Evolutionary conservation across 2,797 vertebrate genomes (phyloP).

Genomic region (Salarias fasciatus): DNA sequence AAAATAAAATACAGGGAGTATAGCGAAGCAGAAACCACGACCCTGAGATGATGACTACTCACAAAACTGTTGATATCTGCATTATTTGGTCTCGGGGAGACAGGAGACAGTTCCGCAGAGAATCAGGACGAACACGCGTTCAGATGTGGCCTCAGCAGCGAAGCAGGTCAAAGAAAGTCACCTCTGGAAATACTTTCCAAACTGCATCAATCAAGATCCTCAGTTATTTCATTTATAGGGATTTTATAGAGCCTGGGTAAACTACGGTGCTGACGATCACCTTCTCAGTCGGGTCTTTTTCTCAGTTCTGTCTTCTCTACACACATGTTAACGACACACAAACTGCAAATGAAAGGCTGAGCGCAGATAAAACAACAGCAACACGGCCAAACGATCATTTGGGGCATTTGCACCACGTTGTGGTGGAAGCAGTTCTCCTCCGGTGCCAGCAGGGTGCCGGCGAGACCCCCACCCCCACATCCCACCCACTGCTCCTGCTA

Average conservation of each 20-base stretch:
- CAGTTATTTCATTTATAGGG: constrained; percentile 75
- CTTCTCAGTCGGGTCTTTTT: constrained; percentile 67
- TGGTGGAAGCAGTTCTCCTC: constrained; percentile 70
- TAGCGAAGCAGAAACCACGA: constrained; percentile 63
- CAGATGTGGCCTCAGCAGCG: constrained; percentile 37
- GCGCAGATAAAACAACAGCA: constrained; percentile 64
- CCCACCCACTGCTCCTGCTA: constrained; percentile 77
- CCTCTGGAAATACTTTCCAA: constrained; percentile 78
- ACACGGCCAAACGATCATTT: constrained; percentile 67
- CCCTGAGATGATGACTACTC: constrained; percentile 46
- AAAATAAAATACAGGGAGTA: constrained; percentile 77
- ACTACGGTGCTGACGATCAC: constrained; percentile 74
- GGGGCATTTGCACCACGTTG: constrained; percentile 73
- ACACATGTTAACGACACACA: constrained; percentile 68
- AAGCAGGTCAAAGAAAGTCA: constrained; percentile 48
- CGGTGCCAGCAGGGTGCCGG: constrained; percentile 70
- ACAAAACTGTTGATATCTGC: constrained; percentile 70
- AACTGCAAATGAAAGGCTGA: constrained; percentile 70
- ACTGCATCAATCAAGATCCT: constrained; percentile 67
- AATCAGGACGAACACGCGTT: too few species aligned
- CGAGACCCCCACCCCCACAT: constrained; percentile 40
- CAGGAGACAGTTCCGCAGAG: too few species aligned
- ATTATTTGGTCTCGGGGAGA: constrained; percentile 71
- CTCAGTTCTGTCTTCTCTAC: constrained; percentile 43
- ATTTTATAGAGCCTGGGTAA: constrained; percentile 70